Base-by-base conservation (phyloP, 2,888 invertebrate species). In the Euclidia mi region DNA sequence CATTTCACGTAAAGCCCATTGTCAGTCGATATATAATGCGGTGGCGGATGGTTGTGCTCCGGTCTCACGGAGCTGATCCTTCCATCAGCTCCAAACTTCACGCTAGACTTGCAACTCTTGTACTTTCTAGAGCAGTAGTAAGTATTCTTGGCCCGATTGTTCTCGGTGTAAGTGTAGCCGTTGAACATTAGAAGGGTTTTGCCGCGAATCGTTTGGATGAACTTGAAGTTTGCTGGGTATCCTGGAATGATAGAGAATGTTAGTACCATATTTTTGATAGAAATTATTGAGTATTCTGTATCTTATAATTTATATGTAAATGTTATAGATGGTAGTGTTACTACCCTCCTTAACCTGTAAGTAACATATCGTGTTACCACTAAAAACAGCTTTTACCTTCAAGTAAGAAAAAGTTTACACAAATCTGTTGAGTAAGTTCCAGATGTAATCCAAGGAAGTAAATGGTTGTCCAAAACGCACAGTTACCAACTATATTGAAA, bases 11-110 rank as follows among this genome's bases (percentile, higher is more conserved):
- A 71, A 1, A 70, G 52, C 31, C 78, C 76, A 18, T 52, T 43
- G 0, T 28, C 12, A 0, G 71, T 72, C 2, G 48, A 37, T 0
- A 47, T 44, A 41, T 82, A 83, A 18, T 73, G 58, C 0, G 84
- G 88, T 0, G 85, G 86, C 2, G 55, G 42, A 56, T 88, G 88
- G 14, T 76, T 62, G 25, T 78, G 78, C n/a, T 64, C 63, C 3
- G 48, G 11, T n/a, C 40, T 60, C 0, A 55, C 34, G 9, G 38
- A 42, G 3, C 40, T 48, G 0, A 80, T 59, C 10, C 17, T 51
- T 0, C 78, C 76, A 10, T 41, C 58, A 0, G 28, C 48, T 37
- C 58, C 61, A 7, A 80, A 60, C 34, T 65, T 69, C 0, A 81
- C 60, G 2, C 59, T 70, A 2, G 81, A 76, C 38, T 56, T 76